These are phyloP conservation scores for Cheilosia vulpina DNA, from an alignment of 2,888 invertebrate species.

Conservation along the genomic window DNA sequence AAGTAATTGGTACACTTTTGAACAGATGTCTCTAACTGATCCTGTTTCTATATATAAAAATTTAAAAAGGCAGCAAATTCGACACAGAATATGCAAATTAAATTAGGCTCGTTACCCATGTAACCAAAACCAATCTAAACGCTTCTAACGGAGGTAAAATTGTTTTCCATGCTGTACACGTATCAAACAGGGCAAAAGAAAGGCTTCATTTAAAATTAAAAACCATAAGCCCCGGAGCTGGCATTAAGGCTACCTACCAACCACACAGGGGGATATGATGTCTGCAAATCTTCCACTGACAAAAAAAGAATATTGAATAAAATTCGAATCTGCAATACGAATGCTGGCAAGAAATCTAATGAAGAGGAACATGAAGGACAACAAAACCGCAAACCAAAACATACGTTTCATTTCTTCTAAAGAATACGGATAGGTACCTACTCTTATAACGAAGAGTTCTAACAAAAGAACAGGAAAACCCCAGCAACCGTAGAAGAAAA, in stretches of 20 bases:
- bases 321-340: conserved; percentile 1
- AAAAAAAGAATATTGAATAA: not conserved
- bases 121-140: not conserved
- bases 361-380: conserved; percentile 15
- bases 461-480: conserved; percentile 36
- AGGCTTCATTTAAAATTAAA: conserved; percentile 31
- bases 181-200: conserved; percentile 7
- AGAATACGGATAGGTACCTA: conserved; percentile 31
- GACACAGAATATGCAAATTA: conserved; percentile 11
- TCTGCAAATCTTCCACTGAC: not conserved
- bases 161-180: not conserved
- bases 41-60: no score
- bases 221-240: not conserved
- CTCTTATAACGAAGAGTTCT: conserved; percentile 35
- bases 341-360: conserved; percentile 1
- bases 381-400: conserved; percentile 51
- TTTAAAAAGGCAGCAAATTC: not conserved
- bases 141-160: not conserved
- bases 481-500: conserved; percentile 8
- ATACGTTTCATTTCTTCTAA: conserved; percentile 33
- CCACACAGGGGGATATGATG: conserved; percentile 10
- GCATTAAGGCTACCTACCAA: no score
- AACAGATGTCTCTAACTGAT: not conserved
- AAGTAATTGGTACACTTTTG: not conserved
- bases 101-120: not conserved